Evolutionary conservation across 2,797 vertebrate species (phyloP).

Genomic region (Jordanella pulchra): DNA sequence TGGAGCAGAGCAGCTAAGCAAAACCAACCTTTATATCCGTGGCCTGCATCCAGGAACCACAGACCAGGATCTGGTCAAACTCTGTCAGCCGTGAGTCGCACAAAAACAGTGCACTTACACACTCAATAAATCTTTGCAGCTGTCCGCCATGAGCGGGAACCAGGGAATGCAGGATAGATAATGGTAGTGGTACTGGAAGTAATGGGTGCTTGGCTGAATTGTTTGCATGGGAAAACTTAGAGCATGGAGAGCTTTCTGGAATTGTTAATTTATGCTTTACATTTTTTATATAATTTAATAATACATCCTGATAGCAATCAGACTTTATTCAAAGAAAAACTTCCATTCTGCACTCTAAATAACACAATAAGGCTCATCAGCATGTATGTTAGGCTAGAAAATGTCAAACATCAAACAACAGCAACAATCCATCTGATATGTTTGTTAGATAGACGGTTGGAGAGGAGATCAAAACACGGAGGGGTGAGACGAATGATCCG

Average conservation of each 20-base stretch:
- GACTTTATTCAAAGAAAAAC: slow-evolving; percentile 18
- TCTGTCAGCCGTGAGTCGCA: slow-evolving; percentile 92
- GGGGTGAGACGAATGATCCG: slow-evolving; percentile 67
- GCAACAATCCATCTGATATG: slow-evolving; percentile 56
- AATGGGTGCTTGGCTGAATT: slow-evolving; percentile 15
- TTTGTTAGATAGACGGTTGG: slow-evolving; percentile 60
- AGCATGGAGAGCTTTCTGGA: slow-evolving; percentile 1
- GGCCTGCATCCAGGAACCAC: slow-evolving; percentile 92
- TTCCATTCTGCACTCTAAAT: slow-evolving; percentile 37
- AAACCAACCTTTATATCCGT: slow-evolving; percentile 95
- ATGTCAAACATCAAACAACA: slow-evolving; percentile 51
- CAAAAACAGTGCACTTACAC: slow-evolving; percentile 25
- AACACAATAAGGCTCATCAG: slow-evolving; percentile 30
- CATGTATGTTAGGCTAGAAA: slow-evolving; percentile 23
- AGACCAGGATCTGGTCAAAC: slow-evolving; percentile 94
- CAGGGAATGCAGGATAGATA: slow-evolving; percentile 26
- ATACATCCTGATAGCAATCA: slow-evolving; percentile 15
- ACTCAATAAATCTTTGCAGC: slow-evolving; percentile 45
- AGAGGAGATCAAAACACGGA: slow-evolving; percentile 67
- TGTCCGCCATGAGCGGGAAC: slow-evolving; percentile 8
- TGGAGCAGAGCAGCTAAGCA: slow-evolving; percentile 89
- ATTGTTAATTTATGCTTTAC: slow-evolving; percentile 13
- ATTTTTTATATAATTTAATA: slow-evolving; percentile 5
- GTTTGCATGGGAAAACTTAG: slow-evolving; percentile 4
- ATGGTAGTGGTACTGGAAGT: slow-evolving; percentile 14